Evolutionary conservation across 2,113 vertebrate genomes (phyloP).

Genomic region (Pavo muticus): DNA sequence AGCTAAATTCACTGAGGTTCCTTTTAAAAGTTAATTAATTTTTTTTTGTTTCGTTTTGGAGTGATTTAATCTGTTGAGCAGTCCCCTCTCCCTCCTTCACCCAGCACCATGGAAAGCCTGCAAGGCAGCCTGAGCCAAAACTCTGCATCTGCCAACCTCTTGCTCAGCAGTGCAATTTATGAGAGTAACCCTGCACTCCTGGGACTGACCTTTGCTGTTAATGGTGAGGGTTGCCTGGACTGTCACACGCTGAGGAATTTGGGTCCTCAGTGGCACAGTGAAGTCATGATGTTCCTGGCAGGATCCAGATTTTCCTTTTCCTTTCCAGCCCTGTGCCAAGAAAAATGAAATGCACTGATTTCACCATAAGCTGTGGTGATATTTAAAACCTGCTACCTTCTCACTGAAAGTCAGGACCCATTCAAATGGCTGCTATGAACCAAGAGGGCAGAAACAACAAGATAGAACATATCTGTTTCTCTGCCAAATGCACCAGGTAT

Average conservation of each 20-base stretch:
- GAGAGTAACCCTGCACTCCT: neutral
- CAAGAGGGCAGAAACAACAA: neutral
- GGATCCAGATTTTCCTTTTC: neutral
- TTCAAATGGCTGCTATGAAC: neutral
- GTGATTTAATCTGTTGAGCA: neutral
- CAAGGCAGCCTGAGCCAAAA: neutral
- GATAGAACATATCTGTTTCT: neutral
- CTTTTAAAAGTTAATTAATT: no score
- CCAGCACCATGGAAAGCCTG: neutral
- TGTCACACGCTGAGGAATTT: neutral
- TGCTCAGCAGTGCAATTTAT: neutral
- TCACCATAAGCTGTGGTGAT: neutral
- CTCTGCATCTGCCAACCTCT: neutral
- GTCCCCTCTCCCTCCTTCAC: neutral
- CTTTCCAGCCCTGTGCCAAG: conserved; percentile 5
- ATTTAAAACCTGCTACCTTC: neutral
- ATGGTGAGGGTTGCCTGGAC: neutral
- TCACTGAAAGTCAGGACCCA: neutral
- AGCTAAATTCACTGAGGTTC: fast-evolving
- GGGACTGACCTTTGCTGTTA: neutral
- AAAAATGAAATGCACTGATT: neutral
- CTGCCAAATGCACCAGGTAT: neutral
- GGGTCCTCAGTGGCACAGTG: neutral
- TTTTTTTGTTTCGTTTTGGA: neutral
- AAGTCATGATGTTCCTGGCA: neutral